Conservation (phyloP, 37 sponge, comb jelly and placozoan genomes). For the Aphrocallistes beatrix region DNA sequence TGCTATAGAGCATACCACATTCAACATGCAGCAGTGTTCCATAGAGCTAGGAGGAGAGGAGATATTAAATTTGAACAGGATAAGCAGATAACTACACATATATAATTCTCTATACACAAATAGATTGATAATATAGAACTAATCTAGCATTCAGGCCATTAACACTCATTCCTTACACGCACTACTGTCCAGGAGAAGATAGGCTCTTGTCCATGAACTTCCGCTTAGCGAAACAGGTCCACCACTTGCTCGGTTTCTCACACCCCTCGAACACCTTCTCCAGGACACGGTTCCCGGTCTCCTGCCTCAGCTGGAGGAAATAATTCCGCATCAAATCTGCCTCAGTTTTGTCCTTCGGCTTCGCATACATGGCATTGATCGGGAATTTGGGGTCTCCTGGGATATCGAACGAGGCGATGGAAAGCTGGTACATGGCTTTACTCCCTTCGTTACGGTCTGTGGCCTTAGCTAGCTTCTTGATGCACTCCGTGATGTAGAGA, state of each 20-base stretch:
- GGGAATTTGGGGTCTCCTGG: slow-evolving; percentile 92
- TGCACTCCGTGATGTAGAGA: slow-evolving; percentile 88
- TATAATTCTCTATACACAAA: too few species aligned
- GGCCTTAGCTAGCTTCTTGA: slow-evolving; percentile 79
- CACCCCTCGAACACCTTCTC: slow-evolving; percentile 73
- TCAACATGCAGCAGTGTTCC: too few species aligned
- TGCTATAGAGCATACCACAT: too few species aligned
- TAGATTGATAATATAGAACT: too few species aligned
- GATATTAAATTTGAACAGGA: too few species aligned
- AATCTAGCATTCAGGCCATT: too few species aligned
- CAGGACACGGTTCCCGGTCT: slow-evolving; percentile 74
- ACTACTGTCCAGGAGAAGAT: slow-evolving; percentile 74
- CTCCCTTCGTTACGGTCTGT: slow-evolving; percentile 62
- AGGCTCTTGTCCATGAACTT: slow-evolving; percentile 99
- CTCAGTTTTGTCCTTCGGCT: slow-evolving; percentile 56
- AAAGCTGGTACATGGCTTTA: slow-evolving; percentile 78
- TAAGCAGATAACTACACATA: too few species aligned
- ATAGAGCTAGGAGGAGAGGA: too few species aligned
- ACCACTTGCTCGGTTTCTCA: slow-evolving; percentile 84
- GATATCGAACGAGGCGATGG: slow-evolving; percentile 69
- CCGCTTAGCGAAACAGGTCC: slow-evolving; percentile 91
- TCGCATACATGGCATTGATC: slow-evolving; percentile 80
- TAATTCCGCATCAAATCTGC: slow-evolving; percentile 77
- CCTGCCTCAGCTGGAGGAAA: slow-evolving; percentile 87
- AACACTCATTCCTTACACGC: too few species aligned